These are phyloP conservation scores for Allygus modestus DNA, from an alignment of 2,888 invertebrate genomes.

Conservation along the genomic window DNA sequence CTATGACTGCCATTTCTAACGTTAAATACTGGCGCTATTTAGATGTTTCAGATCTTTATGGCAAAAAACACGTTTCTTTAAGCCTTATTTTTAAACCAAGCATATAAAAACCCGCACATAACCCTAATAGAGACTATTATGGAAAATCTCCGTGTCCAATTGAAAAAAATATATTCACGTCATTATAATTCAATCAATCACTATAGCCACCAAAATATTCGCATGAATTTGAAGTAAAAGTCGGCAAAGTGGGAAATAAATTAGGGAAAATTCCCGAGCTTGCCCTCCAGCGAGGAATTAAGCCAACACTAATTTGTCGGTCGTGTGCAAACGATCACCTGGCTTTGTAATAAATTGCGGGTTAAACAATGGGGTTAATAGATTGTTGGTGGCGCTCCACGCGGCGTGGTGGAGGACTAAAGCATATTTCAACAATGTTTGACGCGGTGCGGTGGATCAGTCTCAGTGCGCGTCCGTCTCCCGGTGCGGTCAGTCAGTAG, in stretches of 20 bases:
- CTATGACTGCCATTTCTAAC: too few species aligned
- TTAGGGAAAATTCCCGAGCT: not conserved
- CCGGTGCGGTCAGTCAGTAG: not conserved
- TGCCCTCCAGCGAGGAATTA: not conserved
- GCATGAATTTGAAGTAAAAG: conserved; percentile 1
- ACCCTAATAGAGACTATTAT: too few species aligned
- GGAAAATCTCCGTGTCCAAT: too few species aligned
- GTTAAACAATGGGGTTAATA: conserved; percentile 38
- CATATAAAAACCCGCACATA: too few species aligned
- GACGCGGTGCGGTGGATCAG: not conserved
- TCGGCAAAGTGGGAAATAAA: not conserved
- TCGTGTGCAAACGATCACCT: conserved; percentile 20
- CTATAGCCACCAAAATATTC: not conserved
- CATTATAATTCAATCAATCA: conserved; percentile 2
- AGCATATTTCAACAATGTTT: conserved; percentile 2
- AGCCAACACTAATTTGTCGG: conserved; percentile 23
- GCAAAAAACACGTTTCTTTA: too few species aligned
- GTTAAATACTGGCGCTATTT: too few species aligned
- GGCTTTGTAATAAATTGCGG: not conserved
- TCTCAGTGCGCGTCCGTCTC: conserved; percentile 7
- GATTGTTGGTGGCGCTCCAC: conserved; percentile 14
- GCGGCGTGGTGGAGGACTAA: not conserved
- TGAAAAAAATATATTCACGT: not conserved
- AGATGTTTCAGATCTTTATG: too few species aligned
- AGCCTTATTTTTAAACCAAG: too few species aligned